phyloP scores from a whole-genome alignment of 53 echinoderm and acorn worm species.

The Paracentrotus lividus region DNA sequence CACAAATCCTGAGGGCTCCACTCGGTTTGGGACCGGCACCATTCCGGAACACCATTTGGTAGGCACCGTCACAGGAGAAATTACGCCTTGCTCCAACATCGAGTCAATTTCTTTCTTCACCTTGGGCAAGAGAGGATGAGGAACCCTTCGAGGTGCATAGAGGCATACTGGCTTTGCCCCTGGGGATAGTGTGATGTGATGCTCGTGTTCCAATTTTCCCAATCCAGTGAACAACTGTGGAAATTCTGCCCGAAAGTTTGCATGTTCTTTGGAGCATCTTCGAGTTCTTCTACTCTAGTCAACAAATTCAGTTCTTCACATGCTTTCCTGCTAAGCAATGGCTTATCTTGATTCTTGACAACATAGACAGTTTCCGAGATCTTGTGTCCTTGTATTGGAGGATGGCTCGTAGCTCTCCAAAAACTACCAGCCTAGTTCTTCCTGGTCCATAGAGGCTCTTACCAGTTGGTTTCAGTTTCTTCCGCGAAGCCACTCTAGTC shows the following conservation, averaged over 20 bases:
- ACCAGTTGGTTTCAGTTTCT: constrained; percentile 19
- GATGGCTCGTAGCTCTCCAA: constrained; percentile 49
- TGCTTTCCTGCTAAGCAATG: constrained; percentile 64
- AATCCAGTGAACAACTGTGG: constrained; percentile 57
- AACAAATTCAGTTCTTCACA: constrained; percentile 29
- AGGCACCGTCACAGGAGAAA: constrained; percentile 68
- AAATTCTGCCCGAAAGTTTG: constrained; percentile 52
- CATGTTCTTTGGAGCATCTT: not conserved
- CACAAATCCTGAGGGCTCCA: constrained; percentile 74
- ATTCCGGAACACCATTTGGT: constrained; percentile 61
- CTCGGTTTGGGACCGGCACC: constrained; percentile 70
- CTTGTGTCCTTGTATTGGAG: too few species aligned
- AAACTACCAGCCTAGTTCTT: not conserved
- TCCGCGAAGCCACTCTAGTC: constrained; percentile 10
- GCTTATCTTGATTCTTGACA: constrained; percentile 13
- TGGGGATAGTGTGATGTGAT: constrained; percentile 62
- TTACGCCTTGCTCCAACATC: constrained; percentile 71
- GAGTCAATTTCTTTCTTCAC: constrained; percentile 67
- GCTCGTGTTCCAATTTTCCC: constrained; percentile 53
- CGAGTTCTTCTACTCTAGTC: constrained; percentile 23
- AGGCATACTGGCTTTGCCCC: constrained; percentile 53
- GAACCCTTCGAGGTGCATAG: constrained; percentile 46
- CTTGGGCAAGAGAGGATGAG: constrained; percentile 70
- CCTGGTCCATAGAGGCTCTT: constrained; percentile 55
- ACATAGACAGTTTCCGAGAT: constrained; percentile 69